A percentile compares a stretch with the other conserved stretches of the same genome.
Conservation (phyloP, 2,113 vertebrate species). For the rat (Rattus norvegicus) region DNA sequence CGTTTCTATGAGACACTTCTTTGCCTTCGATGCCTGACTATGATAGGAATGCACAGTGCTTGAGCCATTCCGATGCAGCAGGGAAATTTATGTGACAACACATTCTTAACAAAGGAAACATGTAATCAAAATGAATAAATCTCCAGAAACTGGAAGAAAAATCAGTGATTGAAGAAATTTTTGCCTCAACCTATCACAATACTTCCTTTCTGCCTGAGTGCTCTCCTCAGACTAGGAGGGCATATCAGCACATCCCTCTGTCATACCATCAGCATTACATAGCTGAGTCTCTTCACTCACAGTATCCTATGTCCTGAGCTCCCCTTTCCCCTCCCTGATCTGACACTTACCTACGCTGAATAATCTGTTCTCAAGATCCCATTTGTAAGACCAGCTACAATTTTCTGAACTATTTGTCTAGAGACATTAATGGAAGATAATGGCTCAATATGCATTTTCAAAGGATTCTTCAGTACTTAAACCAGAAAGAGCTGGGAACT, state of each 20-base stretch:
- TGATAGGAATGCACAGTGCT: neutral
- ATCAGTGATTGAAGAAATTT: neutral
- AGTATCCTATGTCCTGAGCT: neutral
- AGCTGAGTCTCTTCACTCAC: neutral
- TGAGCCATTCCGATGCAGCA: neutral
- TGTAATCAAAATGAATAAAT: neutral
- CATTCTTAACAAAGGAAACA: neutral
- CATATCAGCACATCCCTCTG: neutral
- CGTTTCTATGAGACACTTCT: neutral
- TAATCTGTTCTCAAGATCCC: conserved; percentile 45
- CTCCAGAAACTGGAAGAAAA: neutral
- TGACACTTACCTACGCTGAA: conserved; percentile 39
- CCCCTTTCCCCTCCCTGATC: neutral
- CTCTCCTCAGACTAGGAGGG: neutral
- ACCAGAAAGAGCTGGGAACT: conserved; percentile 12
- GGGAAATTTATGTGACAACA: neutral
- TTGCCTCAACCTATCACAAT: neutral
- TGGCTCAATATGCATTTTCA: conserved; percentile 44
- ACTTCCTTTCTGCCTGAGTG: neutral
- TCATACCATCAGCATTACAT: neutral
- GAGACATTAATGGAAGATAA: conserved; percentile 69
- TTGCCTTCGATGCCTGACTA: neutral
- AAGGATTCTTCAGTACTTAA: conserved; percentile 38
- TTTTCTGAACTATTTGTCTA: conserved; percentile 69
- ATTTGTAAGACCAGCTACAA: conserved; percentile 45